phyloP scores from a whole-genome alignment of 1,140 invertebrate species.

The Cyclargus thomasi region DNA sequence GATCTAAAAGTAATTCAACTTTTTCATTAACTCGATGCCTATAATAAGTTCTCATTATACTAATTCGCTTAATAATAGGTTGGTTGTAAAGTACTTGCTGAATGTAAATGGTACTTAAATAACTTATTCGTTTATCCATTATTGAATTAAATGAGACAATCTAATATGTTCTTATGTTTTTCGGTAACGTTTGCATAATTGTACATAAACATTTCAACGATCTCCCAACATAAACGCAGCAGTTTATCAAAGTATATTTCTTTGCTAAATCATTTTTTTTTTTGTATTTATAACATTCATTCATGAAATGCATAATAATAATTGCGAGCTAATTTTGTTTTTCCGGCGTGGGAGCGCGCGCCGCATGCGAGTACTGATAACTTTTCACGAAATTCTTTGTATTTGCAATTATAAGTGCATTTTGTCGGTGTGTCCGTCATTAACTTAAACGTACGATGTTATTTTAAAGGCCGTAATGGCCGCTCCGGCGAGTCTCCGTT shows the following conservation, averaged over 20 bases:
- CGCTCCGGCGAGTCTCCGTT: constrained; percentile 53
- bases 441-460: constrained; percentile 75
- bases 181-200: too few species aligned
- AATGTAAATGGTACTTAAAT: not conserved
- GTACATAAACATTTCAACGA: too few species aligned
- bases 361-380: constrained; percentile 41
- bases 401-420: constrained; percentile 72
- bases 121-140: not conserved
- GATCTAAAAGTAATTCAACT: constrained; percentile 1
- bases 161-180: too few species aligned
- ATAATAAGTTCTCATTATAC: not conserved
- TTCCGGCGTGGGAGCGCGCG: constrained; percentile 21
- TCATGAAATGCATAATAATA: not conserved
- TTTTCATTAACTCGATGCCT: not conserved
- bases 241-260: too few species aligned
- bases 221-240: too few species aligned
- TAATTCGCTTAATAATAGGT: not conserved
- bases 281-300: not conserved
- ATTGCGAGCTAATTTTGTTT: not conserved
- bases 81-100: too few species aligned
- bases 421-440: constrained; percentile 71
- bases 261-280: too few species aligned
- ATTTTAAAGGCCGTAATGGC: constrained; percentile 71
- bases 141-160: not conserved
- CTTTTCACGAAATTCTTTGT: constrained; percentile 72